These are phyloP conservation scores for Amphipyra tragopoginis DNA, from an alignment of 2,888 invertebrate species.

Conservation along the genomic window DNA sequence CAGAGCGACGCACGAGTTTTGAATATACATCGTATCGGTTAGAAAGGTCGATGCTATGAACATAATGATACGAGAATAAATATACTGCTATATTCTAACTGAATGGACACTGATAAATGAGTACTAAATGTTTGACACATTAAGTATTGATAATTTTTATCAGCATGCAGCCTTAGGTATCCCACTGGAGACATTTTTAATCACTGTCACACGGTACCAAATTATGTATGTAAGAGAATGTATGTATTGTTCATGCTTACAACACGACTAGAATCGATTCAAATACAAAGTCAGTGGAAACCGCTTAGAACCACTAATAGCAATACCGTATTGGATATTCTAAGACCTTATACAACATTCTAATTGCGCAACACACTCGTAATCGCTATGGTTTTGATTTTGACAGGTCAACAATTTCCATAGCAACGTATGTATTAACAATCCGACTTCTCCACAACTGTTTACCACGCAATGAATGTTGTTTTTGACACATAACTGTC, in stretches of 20 bases:
- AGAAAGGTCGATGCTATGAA: conserved; percentile 53
- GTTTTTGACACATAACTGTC: no score
- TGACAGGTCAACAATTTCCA: no score
- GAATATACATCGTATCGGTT: conserved; percentile 43
- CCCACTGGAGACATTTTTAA: conserved; percentile 29
- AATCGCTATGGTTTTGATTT: no score
- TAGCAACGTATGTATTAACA: no score
- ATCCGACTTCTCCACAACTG: no score
- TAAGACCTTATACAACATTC: no score
- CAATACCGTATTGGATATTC: conserved; percentile 28
- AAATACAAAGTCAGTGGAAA: conserved; percentile 45
- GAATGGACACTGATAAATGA: conserved; percentile 52
- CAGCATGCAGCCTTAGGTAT: conserved; percentile 38
- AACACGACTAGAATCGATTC: conserved; percentile 51
- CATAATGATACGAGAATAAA: conserved; percentile 48
- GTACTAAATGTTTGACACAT: conserved; percentile 51
- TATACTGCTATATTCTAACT: conserved; percentile 53
- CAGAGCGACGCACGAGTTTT: conserved; percentile 38
- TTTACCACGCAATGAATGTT: no score
- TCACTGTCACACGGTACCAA: conserved; percentile 37
- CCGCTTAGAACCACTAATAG: conserved; percentile 27
- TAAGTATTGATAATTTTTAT: conserved; percentile 50
- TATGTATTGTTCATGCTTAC: conserved; percentile 34
- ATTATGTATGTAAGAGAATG: conserved; percentile 38
- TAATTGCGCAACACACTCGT: no score